Evolutionary conservation across 2,797 vertebrate species (phyloP).

Genomic region (Aeoliscus strigatus): DNA sequence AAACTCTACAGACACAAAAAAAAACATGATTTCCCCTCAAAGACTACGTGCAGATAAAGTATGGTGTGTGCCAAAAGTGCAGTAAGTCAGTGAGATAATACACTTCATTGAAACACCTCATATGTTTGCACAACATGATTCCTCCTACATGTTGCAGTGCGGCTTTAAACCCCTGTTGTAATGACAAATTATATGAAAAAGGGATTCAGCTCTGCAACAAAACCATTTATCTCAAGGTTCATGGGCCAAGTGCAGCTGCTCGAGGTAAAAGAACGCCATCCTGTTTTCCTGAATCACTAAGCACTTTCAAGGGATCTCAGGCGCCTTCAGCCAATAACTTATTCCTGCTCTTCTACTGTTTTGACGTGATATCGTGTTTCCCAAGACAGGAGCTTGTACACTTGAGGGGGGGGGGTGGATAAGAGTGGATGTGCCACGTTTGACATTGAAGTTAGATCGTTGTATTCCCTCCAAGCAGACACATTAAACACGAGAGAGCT

Average conservation of each 20-base stretch:
- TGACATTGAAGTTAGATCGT: conserved; percentile 62
- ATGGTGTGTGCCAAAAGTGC: conserved; percentile 25
- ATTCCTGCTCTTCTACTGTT: conserved; percentile 52
- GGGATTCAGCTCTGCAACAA: conserved; percentile 38
- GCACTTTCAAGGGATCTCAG: conserved; percentile 46
- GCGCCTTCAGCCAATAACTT: conserved; percentile 48
- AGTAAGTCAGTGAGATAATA: conserved; percentile 32
- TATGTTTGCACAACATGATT: conserved; percentile 27
- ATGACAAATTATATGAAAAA: conserved; percentile 25
- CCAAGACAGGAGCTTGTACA: conserved; percentile 42
- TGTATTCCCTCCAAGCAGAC: conserved; percentile 45
- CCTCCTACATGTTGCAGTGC: too few relatives aligned
- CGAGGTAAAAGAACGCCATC: conserved; percentile 39
- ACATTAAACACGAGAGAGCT: conserved; percentile 55
- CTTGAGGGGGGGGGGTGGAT: conserved; percentile 36
- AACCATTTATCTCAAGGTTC: conserved; percentile 51
- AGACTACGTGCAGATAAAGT: conserved; percentile 29
- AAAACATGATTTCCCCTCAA: too few relatives aligned
- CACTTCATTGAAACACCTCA: conserved; percentile 30
- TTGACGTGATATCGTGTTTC: conserved; percentile 62
- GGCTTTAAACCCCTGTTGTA: too few relatives aligned
- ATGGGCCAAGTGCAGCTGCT: conserved; percentile 36
- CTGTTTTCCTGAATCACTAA: conserved; percentile 39
- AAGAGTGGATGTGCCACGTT: conserved; percentile 42
- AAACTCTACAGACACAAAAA: too few relatives aligned